A percentile compares a stretch with the other conserved stretches of the same genome.
Conservation (phyloP, 2,113 vertebrate species). For the Malaclemys terrapin region DNA sequence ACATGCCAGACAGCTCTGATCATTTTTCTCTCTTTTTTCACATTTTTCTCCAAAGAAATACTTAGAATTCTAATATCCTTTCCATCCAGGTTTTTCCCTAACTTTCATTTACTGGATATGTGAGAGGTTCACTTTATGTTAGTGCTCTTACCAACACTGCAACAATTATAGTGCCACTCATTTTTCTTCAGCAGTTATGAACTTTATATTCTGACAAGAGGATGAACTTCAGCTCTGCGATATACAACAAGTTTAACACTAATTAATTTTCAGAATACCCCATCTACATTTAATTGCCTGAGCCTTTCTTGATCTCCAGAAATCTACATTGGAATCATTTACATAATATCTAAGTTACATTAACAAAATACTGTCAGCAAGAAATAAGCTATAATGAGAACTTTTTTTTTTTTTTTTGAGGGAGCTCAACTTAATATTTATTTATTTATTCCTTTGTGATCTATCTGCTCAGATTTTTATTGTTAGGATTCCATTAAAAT, state of each 20-base stretch:
- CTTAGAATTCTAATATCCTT: neutral
- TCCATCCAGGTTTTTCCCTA: neutral
- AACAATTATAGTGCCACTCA: neutral
- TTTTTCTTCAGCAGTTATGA: neutral
- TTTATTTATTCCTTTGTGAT: neutral
- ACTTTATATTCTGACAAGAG: constrained; percentile 21
- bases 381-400: constrained; percentile 9
- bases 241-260: neutral
- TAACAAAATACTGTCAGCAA: neutral
- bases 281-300: neutral
- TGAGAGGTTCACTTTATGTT: neutral
- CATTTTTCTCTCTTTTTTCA: neutral
- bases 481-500: neutral
- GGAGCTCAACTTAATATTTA: neutral
- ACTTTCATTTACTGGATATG: neutral
- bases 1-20: neutral
- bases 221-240: neutral
- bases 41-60: neutral
- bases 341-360: neutral
- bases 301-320: neutral
- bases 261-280: constrained; percentile 18
- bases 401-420: neutral
- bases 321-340: neutral
- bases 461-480: neutral
- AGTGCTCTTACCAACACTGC: neutral